Evolutionary conservation across 1,140 invertebrate species (phyloP).

Genomic region (Oedothorax gibbosus): DNA sequence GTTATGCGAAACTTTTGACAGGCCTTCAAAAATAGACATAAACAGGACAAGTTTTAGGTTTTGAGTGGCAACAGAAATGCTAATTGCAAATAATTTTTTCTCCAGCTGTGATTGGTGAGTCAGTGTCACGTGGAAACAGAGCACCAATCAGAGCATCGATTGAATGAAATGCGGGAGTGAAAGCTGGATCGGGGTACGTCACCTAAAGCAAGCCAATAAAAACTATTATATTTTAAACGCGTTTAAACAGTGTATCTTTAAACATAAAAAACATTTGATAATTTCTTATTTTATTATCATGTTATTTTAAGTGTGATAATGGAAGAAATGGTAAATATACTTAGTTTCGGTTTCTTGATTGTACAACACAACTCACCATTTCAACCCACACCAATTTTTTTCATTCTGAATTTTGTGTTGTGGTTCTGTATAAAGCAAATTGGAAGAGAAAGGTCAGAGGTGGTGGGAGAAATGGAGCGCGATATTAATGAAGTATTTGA

Average conservation of each 20-base stretch:
- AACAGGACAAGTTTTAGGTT: too few relatives aligned
- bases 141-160: too few relatives aligned
- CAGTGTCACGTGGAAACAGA: too few relatives aligned
- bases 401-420: slow-evolving; percentile 7
- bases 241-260: not conserved
- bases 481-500: slow-evolving; percentile 59
- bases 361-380: slow-evolving; percentile 12
- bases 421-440: not conserved
- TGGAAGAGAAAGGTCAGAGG: slow-evolving; percentile 49
- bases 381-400: not conserved
- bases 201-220: too few relatives aligned
- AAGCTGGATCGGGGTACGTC: too few relatives aligned
- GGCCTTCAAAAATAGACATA: not conserved
- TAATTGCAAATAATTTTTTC: too few relatives aligned
- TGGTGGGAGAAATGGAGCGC: slow-evolving; percentile 50
- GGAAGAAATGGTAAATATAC: not conserved
- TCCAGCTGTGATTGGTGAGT: too few relatives aligned
- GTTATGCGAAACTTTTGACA: slow-evolving; percentile 41
- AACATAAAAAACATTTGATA: not conserved
- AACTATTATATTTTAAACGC: too few relatives aligned
- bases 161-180: too few relatives aligned
- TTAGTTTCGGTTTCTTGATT: slow-evolving; percentile 20
- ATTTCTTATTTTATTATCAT: not conserved
- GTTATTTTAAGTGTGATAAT: not conserved
- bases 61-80: too few relatives aligned